Percentiles rank a stretch among this genome's conserved stretches.
Conservation (phyloP, 2,888 invertebrate genomes). For the Nesidiocoris tenuis region DNA sequence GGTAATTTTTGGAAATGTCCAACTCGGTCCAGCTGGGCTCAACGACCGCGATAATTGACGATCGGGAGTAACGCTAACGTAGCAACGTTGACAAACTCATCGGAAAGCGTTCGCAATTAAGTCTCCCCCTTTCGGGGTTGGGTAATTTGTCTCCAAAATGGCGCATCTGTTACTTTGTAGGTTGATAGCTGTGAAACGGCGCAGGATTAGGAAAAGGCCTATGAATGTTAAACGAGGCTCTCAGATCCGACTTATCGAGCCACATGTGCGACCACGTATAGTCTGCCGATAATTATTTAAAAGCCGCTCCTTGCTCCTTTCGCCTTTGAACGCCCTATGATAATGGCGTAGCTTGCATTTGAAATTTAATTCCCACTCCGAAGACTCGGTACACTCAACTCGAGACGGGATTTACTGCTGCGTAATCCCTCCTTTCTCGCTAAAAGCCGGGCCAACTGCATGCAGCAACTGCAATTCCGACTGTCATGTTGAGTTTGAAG, state of each 20-base stretch:
- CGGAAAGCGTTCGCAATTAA: background rate
- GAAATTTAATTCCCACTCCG: background rate
- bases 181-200: background rate
- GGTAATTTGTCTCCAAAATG: background rate
- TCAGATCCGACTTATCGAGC: slow-evolving; percentile 15
- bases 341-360: background rate
- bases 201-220: background rate
- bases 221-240: slow-evolving; percentile 24
- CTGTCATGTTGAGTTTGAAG: too few species aligned
- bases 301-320: background rate
- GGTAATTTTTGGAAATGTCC: too few species aligned
- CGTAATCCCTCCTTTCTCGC: background rate
- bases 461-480: too few species aligned
- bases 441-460: background rate
- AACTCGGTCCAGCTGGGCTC: too few species aligned
- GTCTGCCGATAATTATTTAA: slow-evolving; percentile 28
- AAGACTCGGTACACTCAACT: background rate
- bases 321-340: background rate
- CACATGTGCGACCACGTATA: slow-evolving; percentile 13
- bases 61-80: too few species aligned
- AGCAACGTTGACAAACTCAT: background rate
- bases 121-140: background rate
- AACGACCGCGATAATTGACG: too few species aligned
- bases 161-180: background rate
- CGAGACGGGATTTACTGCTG: background rate